These are phyloP conservation scores for Crocodylus rhombifer DNA, from an alignment of 2,797 vertebrate genomes.

Conservation along the genomic window DNA sequence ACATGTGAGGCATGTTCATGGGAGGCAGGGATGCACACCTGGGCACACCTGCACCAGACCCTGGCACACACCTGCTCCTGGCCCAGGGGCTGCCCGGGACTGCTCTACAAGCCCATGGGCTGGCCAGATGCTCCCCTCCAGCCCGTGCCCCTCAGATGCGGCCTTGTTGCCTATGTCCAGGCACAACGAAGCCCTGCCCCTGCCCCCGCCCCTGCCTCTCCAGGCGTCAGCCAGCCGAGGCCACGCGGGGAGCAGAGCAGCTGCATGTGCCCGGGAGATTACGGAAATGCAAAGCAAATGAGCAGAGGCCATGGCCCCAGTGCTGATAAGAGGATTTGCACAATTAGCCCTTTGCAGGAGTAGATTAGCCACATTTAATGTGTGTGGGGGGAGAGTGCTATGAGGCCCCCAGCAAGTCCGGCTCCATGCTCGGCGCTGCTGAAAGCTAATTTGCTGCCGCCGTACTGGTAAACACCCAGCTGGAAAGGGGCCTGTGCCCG, in stretches of 20 bases:
- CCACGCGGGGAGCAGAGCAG: neutral
- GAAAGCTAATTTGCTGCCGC: constrained; percentile 59
- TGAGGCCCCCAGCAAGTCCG: constrained; percentile 58
- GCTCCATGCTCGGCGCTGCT: neutral
- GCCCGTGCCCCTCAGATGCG: too few relatives aligned
- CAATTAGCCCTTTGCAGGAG: constrained; percentile 84
- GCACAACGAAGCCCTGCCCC: fast-evolving
- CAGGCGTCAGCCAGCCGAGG: neutral
- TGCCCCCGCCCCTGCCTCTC: neutral
- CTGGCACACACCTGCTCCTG: neutral
- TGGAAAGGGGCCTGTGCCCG: constrained; percentile 50
- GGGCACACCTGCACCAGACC: neutral
- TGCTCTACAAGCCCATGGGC: neutral
- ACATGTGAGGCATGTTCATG: too few relatives aligned
- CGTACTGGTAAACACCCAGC: constrained; percentile 49
- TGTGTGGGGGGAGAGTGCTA: constrained; percentile 60
- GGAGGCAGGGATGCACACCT: too few relatives aligned
- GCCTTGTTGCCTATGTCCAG: neutral
- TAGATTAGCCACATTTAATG: constrained; percentile 71
- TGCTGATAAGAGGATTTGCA: constrained; percentile 86
- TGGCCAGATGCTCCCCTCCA: too few relatives aligned
- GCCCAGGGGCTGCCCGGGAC: neutral
- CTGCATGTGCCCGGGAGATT: constrained; percentile 33
- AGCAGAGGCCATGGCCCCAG: constrained; percentile 81
- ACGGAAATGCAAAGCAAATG: constrained; percentile 84